Evolutionary conservation across 2,797 vertebrate species (phyloP).

Genomic region (Lophotriccus pileatus): DNA sequence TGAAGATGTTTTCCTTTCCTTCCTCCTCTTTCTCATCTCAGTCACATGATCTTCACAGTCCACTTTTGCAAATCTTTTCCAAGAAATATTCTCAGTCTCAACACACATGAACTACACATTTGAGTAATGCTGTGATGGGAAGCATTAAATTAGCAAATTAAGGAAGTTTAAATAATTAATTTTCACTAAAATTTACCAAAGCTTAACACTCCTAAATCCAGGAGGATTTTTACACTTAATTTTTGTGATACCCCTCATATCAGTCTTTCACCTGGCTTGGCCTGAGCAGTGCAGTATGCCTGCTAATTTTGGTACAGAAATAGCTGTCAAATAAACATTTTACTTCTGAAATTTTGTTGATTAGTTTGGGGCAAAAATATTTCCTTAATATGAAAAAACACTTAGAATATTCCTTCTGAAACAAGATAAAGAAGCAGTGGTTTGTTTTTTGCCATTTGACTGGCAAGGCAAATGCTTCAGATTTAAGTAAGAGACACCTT

Average conservation of each 20-base stretch:
- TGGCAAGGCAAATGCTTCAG: background rate
- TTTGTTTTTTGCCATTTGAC: background rate
- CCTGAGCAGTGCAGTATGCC: background rate
- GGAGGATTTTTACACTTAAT: background rate
- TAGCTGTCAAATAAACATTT: background rate
- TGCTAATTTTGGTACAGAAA: background rate
- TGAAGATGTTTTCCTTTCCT: background rate
- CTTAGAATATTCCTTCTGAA: background rate
- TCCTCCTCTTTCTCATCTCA: background rate
- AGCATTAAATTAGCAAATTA: background rate
- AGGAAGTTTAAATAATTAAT: background rate
- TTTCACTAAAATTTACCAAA: background rate
- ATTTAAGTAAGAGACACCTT: background rate
- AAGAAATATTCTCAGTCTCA: background rate
- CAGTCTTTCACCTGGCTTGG: background rate
- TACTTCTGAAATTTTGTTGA: background rate
- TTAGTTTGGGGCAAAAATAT: background rate
- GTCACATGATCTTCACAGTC: background rate
- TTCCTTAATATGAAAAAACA: background rate
- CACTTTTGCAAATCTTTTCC: background rate
- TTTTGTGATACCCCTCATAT: background rate
- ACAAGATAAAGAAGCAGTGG: background rate
- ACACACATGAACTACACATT: accelerated
- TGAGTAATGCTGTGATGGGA: background rate
- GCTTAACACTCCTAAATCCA: background rate